phyloP scores from a whole-genome alignment of 2,113 vertebrate genomes.

The Thryonomys swinderianus region DNA sequence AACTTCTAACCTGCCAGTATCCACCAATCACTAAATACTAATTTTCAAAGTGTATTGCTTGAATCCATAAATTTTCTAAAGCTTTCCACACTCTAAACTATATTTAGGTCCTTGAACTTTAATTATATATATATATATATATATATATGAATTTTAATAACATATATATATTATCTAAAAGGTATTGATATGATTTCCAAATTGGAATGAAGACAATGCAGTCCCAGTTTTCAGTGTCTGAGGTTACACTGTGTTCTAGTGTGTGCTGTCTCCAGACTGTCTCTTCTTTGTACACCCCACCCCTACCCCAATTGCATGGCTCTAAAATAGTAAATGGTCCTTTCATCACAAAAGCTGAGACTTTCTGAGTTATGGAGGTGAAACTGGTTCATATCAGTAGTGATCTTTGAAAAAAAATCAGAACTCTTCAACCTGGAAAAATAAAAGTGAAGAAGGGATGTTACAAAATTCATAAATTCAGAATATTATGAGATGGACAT shows the following conservation, averaged over 20 bases:
- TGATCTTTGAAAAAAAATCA: conserved; percentile 42
- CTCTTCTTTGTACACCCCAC: background rate
- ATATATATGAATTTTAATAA: background rate
- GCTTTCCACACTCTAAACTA: background rate
- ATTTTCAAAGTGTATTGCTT: background rate
- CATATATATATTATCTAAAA: no score
- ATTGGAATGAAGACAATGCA: background rate
- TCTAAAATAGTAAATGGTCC: background rate
- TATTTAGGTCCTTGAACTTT: background rate
- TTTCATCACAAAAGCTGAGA: conserved; percentile 38
- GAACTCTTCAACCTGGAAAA: conserved; percentile 63
- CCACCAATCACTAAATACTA: background rate
- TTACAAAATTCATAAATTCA: conserved; percentile 74
- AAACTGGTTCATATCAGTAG: conserved; percentile 43
- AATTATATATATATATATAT: background rate
- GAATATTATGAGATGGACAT: conserved; percentile 66
- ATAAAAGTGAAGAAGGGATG: conserved; percentile 70
- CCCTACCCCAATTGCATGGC: background rate
- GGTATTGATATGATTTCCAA: background rate
- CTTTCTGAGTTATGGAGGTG: conserved; percentile 63
- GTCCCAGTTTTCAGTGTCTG: background rate
- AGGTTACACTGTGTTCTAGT: background rate
- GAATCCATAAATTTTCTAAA: background rate
- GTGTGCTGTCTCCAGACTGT: fast-evolving
- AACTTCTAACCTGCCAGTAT: background rate